Evolutionary conservation across 1,140 invertebrate genomes (phyloP).

Genomic region (Akabosia matsudoensis): DNA sequence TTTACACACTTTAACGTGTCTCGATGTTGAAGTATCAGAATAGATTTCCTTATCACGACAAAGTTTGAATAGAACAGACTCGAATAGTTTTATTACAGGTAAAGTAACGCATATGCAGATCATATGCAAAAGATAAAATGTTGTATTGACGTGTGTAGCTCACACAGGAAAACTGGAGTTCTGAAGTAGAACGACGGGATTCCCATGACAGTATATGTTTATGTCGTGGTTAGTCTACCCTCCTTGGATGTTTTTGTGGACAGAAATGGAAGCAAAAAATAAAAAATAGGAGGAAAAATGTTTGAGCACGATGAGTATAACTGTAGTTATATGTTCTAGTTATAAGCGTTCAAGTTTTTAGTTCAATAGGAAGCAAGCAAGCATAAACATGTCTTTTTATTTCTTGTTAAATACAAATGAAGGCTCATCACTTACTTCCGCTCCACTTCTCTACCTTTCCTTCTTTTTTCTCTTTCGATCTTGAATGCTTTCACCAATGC

Average conservation of each 20-base stretch:
- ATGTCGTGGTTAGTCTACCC: background rate
- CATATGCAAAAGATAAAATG: too few species aligned
- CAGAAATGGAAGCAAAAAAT: too few species aligned
- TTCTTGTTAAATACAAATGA: slow-evolving; percentile 20
- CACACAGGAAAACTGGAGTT: too few species aligned
- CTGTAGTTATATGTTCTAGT: too few species aligned
- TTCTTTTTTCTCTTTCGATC: background rate
- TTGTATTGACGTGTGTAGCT: background rate
- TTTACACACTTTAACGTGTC: too few species aligned
- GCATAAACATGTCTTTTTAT: slow-evolving; percentile 12
- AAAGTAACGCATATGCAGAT: too few species aligned
- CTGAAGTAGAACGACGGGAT: background rate
- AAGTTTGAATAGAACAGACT: too few species aligned
- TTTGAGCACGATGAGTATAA: too few species aligned
- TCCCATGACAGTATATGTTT: background rate
- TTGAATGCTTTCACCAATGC: background rate
- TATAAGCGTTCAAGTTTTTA: slow-evolving; percentile 2
- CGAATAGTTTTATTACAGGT: too few species aligned
- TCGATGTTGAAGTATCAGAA: too few species aligned
- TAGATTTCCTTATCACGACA: too few species aligned
- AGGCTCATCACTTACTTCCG: slow-evolving; percentile 24
- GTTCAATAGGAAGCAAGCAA: slow-evolving; percentile 1
- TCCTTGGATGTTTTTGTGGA: background rate
- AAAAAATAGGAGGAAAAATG: too few species aligned
- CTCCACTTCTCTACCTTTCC: slow-evolving; percentile 20